Evolutionary conservation across 2,113 vertebrate species (phyloP).

Genomic region (Microtus montanus): DNA sequence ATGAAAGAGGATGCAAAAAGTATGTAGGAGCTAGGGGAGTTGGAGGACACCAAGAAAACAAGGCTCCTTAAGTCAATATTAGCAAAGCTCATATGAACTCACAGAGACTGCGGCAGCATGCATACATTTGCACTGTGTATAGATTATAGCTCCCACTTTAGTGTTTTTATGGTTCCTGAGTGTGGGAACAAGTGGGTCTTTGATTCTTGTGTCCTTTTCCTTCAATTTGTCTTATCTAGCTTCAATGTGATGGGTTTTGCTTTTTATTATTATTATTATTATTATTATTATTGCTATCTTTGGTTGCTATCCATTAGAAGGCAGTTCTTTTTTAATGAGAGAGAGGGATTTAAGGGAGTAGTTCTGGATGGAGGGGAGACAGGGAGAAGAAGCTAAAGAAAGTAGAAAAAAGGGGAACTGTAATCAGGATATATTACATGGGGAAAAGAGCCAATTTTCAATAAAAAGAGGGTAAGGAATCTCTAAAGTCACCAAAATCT

Average conservation of each 20-base stretch:
- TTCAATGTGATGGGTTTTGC: too few species aligned
- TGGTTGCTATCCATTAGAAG: not conserved
- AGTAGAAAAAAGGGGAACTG: not conserved
- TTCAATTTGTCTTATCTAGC: not conserved
- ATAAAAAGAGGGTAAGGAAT: not conserved
- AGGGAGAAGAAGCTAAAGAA: not conserved
- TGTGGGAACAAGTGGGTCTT: not conserved
- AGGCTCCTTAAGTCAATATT: too few species aligned
- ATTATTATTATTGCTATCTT: not conserved
- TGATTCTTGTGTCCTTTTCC: not conserved
- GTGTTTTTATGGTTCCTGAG: too few species aligned
- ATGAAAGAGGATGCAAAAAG: too few species aligned
- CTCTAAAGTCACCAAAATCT: slow-evolving; percentile 8
- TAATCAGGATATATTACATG: not conserved
- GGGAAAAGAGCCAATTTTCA: not conserved
- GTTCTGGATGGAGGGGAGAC: not conserved
- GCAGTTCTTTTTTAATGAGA: not conserved
- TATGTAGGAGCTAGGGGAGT: too few species aligned
- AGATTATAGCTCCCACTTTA: too few species aligned
- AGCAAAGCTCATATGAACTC: too few species aligned
- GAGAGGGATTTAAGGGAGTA: not conserved
- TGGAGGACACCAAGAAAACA: too few species aligned
- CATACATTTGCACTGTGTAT: too few species aligned
- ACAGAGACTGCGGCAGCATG: too few species aligned
- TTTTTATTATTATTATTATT: too few species aligned